Base-by-base conservation (phyloP, 1,140 invertebrate species). In the Caenorhabditis inopinata region DNA sequence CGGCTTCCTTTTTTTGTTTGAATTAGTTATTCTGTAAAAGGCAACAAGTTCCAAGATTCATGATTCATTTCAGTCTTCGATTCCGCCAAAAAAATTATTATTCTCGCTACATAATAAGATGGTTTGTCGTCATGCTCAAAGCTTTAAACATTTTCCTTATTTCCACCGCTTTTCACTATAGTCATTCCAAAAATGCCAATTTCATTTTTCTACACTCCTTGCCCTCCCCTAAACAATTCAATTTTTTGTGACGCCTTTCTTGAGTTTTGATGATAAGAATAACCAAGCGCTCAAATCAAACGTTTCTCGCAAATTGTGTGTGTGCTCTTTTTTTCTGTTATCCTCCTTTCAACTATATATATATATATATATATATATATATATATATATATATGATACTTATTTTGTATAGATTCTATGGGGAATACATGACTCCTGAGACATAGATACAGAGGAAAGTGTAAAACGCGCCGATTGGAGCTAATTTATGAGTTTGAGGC, bases 351-450 rank as follows among this genome's bases (percentile, higher is more conserved):
- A 32, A 68, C 38, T 68, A 38, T 32, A 68, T 32, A n/a, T n/a
- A n/a, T n/a, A n/a, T n/a, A n/a, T n/a, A n/a, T n/a, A n/a, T n/a
- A n/a, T n/a, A n/a, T n/a, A n/a, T n/a, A n/a, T n/a, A n/a, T n/a
- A n/a, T n/a, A n/a, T n/a, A n/a, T n/a, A n/a, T n/a, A n/a, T n/a
- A 38, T 68, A 68, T 68, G 58, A 68, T 68, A 68, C 32, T 38
- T 21, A 68, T 2, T 42, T 16, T 29, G 14, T 27, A 68, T 68
- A 68, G 38, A 42, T 42, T 68, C 58, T 68, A n/a, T 38, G 32
- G n/a, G 58, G 58, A 68, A 68, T 68, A 29, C 58, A 68, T 68
- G 58, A 68, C 58, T 32, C 58, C 11, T 62, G 27, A 38, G 25
- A 29, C 38, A 14, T 7, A 42, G 38, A 42, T 5, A 18, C 21